Evolutionary conservation across 2,797 vertebrate genomes (phyloP).

Genomic region (Mustela erminea): DNA sequence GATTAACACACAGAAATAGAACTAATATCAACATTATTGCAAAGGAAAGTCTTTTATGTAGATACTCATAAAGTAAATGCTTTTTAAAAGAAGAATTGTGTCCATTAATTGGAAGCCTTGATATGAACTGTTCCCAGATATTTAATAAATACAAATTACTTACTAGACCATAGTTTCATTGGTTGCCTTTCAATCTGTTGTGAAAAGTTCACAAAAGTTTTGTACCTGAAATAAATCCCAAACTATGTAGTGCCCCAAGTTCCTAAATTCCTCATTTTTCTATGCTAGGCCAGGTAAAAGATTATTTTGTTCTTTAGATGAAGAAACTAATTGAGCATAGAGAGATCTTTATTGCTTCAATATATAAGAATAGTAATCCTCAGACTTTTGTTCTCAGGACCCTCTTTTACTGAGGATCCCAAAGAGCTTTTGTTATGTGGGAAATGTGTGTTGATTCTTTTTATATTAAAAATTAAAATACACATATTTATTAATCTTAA

Average conservation of each 20-base stretch:
- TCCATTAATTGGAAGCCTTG: constrained; percentile 63
- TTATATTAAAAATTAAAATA: not conserved
- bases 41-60: constrained; percentile 69
- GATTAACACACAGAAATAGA: constrained; percentile 70
- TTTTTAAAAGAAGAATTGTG: constrained; percentile 68
- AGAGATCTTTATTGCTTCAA: not conserved
- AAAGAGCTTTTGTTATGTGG: not conserved
- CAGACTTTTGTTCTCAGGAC: not conserved
- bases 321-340: not conserved
- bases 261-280: not conserved
- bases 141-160: constrained; percentile 59
- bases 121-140: constrained; percentile 47
- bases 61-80: constrained; percentile 60
- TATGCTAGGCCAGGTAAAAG: not conserved
- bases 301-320: constrained; percentile 5
- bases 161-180: not conserved
- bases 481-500: not conserved
- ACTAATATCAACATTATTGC: constrained; percentile 46
- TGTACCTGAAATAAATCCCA: constrained; percentile 18
- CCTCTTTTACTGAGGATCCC: not conserved
- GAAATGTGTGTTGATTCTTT: not conserved
- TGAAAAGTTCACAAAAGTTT: constrained; percentile 49
- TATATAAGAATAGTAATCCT: not conserved
- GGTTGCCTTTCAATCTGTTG: constrained; percentile 44
- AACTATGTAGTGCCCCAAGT: not conserved